Base-by-base conservation (phyloP, 1,140 invertebrate species). In the Chelonus insularis region DNA sequence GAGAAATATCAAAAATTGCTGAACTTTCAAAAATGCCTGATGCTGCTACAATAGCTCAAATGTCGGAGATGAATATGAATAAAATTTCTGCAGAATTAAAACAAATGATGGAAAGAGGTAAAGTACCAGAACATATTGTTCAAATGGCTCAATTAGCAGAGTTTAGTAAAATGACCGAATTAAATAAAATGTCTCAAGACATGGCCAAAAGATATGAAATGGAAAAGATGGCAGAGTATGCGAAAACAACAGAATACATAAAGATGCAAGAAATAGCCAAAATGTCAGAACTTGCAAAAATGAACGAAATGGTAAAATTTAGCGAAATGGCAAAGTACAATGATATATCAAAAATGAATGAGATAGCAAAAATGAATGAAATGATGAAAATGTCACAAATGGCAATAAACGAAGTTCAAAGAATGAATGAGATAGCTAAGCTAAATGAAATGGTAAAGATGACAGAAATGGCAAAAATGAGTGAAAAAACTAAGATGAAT, bases 41-140 rank as follows among this genome's bases (percentile, higher is more conserved):
- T 48, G 71, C 79, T 0, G 70, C 78, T 1, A 70, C 72, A 0
- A 78, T 82, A 9, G 74, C 78, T 4, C 79, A 82, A 45, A 82
- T 82, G 77, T 79, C 77, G 0, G 80, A 82, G 37, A 72, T 81
- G 51, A 82, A 81, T 45, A 81, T 82, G 77, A 82, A 81, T 41
- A 82, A 82, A 54, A 82, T 82, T 32, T 82, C 80, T 1, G 80
- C 80, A 0, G 80, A 82, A 23, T 50, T 82, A 36, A 82, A 81
- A 43, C 80, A 82, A 50, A 82, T 82, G 80, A 82, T 82, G 80
- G 80, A 81, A 21, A 69, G 80, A 1, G 80, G 80, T 2, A 82
- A 82, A 61, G 80, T 82, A 4, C 79, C 80, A 0, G 80, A 82
- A 21, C 80, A 82, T 48, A 82, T 82, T 57, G 80, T 82, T 16